phyloP scores from a whole-genome alignment of 2,797 vertebrate species.

The Perodicticus potto region DNA sequence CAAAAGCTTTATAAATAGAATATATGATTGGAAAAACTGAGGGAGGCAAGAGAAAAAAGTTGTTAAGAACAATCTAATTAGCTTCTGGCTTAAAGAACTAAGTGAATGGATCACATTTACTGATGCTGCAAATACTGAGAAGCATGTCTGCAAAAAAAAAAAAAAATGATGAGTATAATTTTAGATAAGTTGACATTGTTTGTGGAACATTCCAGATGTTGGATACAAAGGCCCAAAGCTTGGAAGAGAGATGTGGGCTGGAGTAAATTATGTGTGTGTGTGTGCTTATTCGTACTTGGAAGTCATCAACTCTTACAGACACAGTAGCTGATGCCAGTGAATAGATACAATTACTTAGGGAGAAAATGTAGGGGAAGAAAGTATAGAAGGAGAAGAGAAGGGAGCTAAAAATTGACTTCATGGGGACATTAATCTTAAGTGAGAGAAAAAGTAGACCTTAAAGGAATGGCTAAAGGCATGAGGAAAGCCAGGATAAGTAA shows the following conservation, averaged over 20 bases:
- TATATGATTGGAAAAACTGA: not conserved
- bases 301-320: not conserved
- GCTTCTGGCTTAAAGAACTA: not conserved
- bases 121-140: conserved; percentile 5
- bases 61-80: not conserved
- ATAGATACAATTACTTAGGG: not conserved
- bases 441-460: not conserved
- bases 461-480: not conserved
- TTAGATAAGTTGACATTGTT: not conserved
- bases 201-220: not conserved
- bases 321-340: not conserved
- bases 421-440: not conserved
- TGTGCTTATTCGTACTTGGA: not conserved
- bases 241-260: not conserved
- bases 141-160: not conserved
- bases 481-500: not conserved
- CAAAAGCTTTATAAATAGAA: not conserved
- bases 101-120: not conserved
- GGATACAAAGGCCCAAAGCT: not conserved
- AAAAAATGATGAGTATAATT: not conserved
- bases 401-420: conserved; percentile 3
- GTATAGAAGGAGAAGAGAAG: not conserved
- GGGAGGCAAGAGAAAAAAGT: not conserved
- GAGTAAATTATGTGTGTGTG: not conserved
- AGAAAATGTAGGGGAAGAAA: not conserved